These are phyloP conservation scores for Muraenolepis orangiensis DNA, from an alignment of 2,797 vertebrate genomes.

Conservation along the genomic window DNA sequence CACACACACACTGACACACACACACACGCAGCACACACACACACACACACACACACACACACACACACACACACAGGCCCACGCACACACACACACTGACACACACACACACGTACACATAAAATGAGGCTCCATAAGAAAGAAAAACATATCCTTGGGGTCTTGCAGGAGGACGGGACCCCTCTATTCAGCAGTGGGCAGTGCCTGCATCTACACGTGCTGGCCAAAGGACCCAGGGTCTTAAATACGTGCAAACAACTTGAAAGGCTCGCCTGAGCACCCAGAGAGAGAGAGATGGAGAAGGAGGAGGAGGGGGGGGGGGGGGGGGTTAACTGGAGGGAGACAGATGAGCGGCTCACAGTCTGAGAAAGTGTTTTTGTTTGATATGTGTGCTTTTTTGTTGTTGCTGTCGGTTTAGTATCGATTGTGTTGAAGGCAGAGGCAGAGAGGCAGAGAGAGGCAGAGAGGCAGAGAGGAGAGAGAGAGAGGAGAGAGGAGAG, in stretches of 20 bases:
- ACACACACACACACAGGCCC: too few relatives aligned
- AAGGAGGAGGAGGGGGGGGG: too few relatives aligned
- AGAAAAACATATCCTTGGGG: conserved; percentile 44
- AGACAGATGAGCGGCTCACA: conserved; percentile 67
- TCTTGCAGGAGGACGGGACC: conserved; percentile 60
- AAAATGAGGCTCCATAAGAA: conserved; percentile 5
- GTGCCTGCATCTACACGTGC: conserved; percentile 60
- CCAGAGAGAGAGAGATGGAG: conserved; percentile 57
- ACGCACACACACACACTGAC: too few relatives aligned
- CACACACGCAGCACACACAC: too few relatives aligned
- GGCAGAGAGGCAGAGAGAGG: background rate
- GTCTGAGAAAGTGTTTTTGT: conserved; percentile 63
- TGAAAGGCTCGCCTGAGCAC: conserved; percentile 72
- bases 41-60: too few relatives aligned
- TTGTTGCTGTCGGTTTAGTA: conserved; percentile 2
- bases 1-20: too few relatives aligned
- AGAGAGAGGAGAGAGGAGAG: too few relatives aligned
- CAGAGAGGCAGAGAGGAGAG: background rate
- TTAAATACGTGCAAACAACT: conserved; percentile 68
- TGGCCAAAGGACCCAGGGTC: conserved; percentile 71
- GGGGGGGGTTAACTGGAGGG: conserved; percentile 66
- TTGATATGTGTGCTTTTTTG: conserved; percentile 66
- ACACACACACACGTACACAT: conserved; percentile 12
- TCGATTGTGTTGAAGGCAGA: conserved; percentile 54
- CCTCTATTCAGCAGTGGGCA: conserved; percentile 65